Evolutionary conservation across 2,113 vertebrate species (phyloP).

Genomic region (Pongo abelii): DNA sequence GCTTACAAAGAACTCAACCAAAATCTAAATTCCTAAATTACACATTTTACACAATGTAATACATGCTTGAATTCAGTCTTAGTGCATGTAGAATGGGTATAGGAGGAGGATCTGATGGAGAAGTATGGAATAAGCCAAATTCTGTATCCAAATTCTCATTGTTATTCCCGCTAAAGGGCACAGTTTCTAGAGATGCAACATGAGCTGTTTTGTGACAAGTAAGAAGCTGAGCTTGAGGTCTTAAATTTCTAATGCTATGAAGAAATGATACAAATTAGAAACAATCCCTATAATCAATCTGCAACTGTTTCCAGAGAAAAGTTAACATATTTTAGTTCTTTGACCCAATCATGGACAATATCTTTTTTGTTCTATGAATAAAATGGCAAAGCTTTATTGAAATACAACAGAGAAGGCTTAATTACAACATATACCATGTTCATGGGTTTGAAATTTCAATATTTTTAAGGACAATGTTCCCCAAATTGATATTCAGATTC

Average conservation of each 20-base stretch:
- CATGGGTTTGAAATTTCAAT: too few species aligned
- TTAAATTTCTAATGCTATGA: neutral
- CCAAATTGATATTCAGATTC: too few species aligned
- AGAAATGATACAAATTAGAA: neutral
- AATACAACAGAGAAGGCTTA: too few species aligned
- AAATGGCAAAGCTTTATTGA: too few species aligned
- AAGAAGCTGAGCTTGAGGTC: neutral
- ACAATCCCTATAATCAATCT: neutral
- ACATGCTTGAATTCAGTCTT: neutral
- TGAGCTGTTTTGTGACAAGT: neutral
- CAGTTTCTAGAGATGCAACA: neutral
- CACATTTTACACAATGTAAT: constrained; percentile 2
- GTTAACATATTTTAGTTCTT: neutral
- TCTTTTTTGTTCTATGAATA: too few species aligned
- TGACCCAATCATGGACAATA: neutral
- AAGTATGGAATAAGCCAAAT: neutral
- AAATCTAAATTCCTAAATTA: constrained; percentile 63
- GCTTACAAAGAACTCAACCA: constrained; percentile 72
- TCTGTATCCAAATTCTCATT: neutral
- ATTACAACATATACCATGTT: too few species aligned
- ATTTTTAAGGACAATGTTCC: too few species aligned
- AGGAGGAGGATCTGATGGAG: neutral
- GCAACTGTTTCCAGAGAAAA: constrained; percentile 39
- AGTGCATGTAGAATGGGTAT: neutral
- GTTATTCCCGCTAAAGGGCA: neutral